Evolutionary conservation across 2,113 vertebrate genomes (phyloP).

Genomic region (Indicator indicator): DNA sequence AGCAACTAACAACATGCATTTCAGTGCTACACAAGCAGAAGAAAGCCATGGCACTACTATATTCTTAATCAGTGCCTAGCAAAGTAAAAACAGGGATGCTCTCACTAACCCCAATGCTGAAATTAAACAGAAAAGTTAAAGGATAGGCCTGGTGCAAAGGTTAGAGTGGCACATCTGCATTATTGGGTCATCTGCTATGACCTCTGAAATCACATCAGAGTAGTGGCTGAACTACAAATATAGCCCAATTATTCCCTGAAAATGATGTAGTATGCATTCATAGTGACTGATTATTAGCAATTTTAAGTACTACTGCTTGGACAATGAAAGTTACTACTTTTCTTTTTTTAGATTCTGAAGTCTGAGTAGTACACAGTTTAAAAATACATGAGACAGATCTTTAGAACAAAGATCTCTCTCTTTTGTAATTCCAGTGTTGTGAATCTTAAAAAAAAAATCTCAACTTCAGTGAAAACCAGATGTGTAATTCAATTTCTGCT

Average conservation of each 20-base stretch:
- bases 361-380: neutral
- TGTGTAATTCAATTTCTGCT: neutral
- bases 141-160: neutral
- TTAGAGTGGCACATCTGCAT: neutral
- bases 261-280: neutral
- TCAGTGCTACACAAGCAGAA: neutral
- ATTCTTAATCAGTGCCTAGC: neutral
- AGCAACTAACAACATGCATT: neutral
- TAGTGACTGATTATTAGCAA: neutral
- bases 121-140: neutral
- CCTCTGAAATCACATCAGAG: neutral
- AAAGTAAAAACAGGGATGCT: neutral
- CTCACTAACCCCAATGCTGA: neutral
- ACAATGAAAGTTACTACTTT: neutral
- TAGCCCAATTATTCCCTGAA: neutral
- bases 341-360: no score
- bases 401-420: neutral
- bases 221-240: neutral
- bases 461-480: neutral
- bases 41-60: neutral
- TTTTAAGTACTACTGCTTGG: neutral
- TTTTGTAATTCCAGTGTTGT: neutral
- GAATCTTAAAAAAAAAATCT: neutral
- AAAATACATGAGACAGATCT: neutral
- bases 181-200: neutral